Conservation (phyloP, 2,797 vertebrate species). For the Phalloptychus januarius region DNA sequence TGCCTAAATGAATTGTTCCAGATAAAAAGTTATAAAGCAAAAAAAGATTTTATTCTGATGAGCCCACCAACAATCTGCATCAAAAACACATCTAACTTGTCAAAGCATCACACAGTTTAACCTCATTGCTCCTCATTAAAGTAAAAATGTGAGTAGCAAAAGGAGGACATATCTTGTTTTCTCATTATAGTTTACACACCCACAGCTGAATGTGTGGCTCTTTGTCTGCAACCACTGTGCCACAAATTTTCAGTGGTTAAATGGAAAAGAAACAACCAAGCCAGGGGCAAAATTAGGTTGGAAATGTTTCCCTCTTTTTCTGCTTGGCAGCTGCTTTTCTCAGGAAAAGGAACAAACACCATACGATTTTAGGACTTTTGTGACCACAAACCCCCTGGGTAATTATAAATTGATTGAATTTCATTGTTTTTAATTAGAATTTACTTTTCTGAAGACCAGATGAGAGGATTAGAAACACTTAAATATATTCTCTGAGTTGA, state of each 20-base stretch:
- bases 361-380: not conserved
- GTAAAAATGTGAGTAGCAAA: slow-evolving; percentile 30
- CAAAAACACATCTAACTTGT: not conserved
- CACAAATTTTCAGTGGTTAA: slow-evolving; percentile 44
- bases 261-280: slow-evolving; percentile 42
- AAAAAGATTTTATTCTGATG: not conserved
- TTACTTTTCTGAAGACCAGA: not conserved
- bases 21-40: not conserved
- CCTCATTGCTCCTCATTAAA: slow-evolving; percentile 28
- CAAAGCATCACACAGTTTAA: not conserved
- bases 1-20: not conserved
- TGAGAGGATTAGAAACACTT: not conserved
- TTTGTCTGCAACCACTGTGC: slow-evolving; percentile 62
- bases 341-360: not conserved
- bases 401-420: not conserved
- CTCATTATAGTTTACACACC: slow-evolving; percentile 47
- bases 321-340: slow-evolving; percentile 17
- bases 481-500: slow-evolving; percentile 5
- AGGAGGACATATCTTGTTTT: slow-evolving; percentile 38
- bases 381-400: not conserved
- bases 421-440: not conserved
- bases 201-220: slow-evolving; percentile 51
- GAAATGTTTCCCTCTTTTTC: slow-evolving; percentile 22
- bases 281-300: slow-evolving; percentile 64
- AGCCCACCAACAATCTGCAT: not conserved